Percentiles rank a stretch among this genome's conserved stretches.
phyloP scores from a whole-genome alignment of 92 coral and sea anemone species.

The Blastomussa wellsi region DNA sequence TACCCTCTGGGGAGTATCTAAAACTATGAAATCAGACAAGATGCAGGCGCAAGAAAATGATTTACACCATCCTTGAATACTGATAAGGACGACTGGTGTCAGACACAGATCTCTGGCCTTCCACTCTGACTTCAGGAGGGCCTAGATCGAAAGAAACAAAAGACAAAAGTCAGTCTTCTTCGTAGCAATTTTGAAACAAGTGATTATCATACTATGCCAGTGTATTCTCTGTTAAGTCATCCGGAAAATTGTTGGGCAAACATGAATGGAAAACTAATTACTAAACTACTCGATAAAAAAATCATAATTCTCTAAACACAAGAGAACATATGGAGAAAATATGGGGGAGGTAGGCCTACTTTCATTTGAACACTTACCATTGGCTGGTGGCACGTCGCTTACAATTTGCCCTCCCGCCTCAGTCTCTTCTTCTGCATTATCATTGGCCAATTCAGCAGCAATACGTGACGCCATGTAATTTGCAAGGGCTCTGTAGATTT shows the following conservation, averaged over 20 bases:
- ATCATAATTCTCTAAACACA: not conserved
- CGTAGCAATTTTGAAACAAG: not conserved
- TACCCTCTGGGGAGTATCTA: not conserved
- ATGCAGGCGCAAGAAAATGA: not conserved
- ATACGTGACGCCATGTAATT: slow-evolving; percentile 36
- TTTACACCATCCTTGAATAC: slow-evolving; percentile 16
- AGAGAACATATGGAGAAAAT: too few relatives aligned
- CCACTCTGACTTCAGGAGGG: not conserved
- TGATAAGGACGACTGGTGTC: slow-evolving; percentile 11
- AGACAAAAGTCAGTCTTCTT: not conserved
- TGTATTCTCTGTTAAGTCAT: too few relatives aligned
- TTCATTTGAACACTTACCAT: slow-evolving; percentile 10
- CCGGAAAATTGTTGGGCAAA: too few relatives aligned
- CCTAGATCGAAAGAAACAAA: not conserved
- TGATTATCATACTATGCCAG: too few relatives aligned
- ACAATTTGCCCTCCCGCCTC: slow-evolving; percentile 23
- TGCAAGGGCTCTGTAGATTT: slow-evolving; percentile 42
- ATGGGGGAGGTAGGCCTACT: not conserved
- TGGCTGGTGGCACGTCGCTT: not conserved
- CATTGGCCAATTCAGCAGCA: slow-evolving; percentile 36
- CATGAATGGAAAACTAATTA: too few relatives aligned
- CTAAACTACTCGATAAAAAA: too few relatives aligned
- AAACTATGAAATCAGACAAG: not conserved
- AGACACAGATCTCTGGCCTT: slow-evolving; percentile 15
- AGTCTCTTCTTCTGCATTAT: slow-evolving; percentile 19